Evolutionary conservation across 2,888 invertebrate species (phyloP).

Genomic region (Stomorhina lunata): DNA sequence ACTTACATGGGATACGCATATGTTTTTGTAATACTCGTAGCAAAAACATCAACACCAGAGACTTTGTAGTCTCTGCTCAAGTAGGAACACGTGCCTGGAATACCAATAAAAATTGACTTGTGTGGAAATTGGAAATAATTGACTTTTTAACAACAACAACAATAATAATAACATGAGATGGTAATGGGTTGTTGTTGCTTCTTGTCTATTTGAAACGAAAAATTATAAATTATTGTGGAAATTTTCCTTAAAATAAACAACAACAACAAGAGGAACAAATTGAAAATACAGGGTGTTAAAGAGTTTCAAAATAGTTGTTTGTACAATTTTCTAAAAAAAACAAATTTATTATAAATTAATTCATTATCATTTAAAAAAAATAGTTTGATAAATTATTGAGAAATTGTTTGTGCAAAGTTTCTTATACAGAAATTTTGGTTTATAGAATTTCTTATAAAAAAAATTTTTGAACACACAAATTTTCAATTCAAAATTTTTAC

Average conservation of each 20-base stretch:
- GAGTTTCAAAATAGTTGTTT: no score
- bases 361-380: no score
- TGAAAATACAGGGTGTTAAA: slow-evolving; percentile 36
- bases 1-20: no score
- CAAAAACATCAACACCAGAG: slow-evolving; percentile 7
- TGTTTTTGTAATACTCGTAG: slow-evolving; percentile 9
- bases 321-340: no score
- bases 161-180: background rate
- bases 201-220: slow-evolving; percentile 31
- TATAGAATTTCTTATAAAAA: no score
- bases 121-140: slow-evolving; percentile 35
- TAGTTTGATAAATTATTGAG: no score
- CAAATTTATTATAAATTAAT: no score
- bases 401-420: no score
- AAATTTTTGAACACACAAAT: no score
- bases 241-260: slow-evolving; percentile 5
- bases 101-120: slow-evolving; percentile 39
- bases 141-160: slow-evolving; percentile 21
- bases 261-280: background rate
- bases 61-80: slow-evolving; percentile 52
- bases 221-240: slow-evolving; percentile 36
- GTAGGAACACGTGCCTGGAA: slow-evolving; percentile 61
- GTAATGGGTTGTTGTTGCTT: slow-evolving; percentile 29
- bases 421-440: no score
- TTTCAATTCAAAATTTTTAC: no score